A percentile compares a stretch with the other conserved stretches of the same genome.
phyloP scores from a whole-genome alignment of 2,797 vertebrate species.

The Pempheris klunzingeri region DNA sequence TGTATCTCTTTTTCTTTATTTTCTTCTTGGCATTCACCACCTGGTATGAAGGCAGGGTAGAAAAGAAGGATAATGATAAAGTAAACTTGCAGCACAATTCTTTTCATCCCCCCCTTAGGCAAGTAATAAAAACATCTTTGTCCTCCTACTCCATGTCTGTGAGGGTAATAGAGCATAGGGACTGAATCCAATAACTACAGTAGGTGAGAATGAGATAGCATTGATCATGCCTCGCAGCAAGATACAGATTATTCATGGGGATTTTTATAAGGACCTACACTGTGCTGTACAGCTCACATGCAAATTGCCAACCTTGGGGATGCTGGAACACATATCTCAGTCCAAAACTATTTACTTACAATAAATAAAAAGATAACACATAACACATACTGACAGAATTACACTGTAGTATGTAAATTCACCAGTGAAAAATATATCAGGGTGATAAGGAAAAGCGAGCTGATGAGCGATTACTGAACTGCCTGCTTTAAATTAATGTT shows the following conservation, averaged over 20 bases:
- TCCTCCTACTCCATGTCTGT: conserved; percentile 63
- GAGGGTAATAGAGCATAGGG: conserved; percentile 74
- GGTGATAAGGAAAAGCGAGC: not conserved
- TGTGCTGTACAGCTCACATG: conserved; percentile 35
- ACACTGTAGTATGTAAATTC: conserved; percentile 10
- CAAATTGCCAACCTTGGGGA: conserved; percentile 16
- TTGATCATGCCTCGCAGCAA: conserved; percentile 74
- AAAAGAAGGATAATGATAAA: conserved; percentile 54
- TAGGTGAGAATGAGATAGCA: conserved; percentile 73
- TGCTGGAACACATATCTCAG: conserved; percentile 19
- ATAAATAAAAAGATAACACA: conserved; percentile 44
- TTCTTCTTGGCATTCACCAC: conserved; percentile 97
- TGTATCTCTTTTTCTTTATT: conserved; percentile 96
- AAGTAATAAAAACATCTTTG: conserved; percentile 76
- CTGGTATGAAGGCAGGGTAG: conserved; percentile 77
- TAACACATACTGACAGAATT: conserved; percentile 29
- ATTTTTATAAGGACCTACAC: conserved; percentile 36
- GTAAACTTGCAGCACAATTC: conserved; percentile 65
- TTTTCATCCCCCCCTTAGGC: conserved; percentile 64
- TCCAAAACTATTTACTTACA: conserved; percentile 12
- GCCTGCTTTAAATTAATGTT: conserved; percentile 29
- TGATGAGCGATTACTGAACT: conserved; percentile 19
- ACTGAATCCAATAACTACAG: conserved; percentile 75
- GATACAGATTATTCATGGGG: conserved; percentile 56
- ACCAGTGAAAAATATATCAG: not conserved